Evolutionary conservation across 2,888 invertebrate species (phyloP), one percentile per base, ranked within the genome.

Genomic region (Lasioglossum vierecki): DNA sequence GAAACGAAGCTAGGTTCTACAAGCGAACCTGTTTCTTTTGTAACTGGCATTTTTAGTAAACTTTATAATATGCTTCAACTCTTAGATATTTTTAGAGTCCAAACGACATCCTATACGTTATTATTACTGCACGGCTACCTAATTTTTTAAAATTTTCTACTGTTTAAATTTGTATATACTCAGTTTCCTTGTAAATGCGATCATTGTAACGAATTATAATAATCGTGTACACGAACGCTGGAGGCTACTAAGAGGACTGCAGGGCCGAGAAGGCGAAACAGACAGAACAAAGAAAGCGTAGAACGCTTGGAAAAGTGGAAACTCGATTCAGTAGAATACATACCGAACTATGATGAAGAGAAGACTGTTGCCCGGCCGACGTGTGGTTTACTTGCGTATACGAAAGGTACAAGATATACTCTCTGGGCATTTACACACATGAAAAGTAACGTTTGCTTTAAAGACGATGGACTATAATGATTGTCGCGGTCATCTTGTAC

Each of bases 391-490:
- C 76, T 81, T 68, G 41, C 60, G 81, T 68, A 77, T 53, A 75
- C 70, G 80, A 87, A 80, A 90, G 83, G 81, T 79, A 83, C 81
- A 83, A 84, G 83, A 86, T 77, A 83, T 68, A 76, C 63, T 86
- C 82, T 80, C 70, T 68, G 85, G 70, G 78, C 84, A 90, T 87
- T 90, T 90, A 84, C 87, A 83, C 82, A 77, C 84, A 83, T 80
- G 85, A 89, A 82, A 88, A 85, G 84, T 76, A 88, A 78, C 86
- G 82, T 88, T 85, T 81, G 71, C 76, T 83, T 91, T 89, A 89
- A 90, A 89, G 91, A 26, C 66, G 88, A 91, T 88, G 84, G 80
- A 76, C 79, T 46, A 73, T 35, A 49, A 44, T 11, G 49, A 80
- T 76, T 76, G 41, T 30, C 30, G 57, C 70, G 44, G 41, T 74